Evolutionary conservation across 2,888 invertebrate genomes (phyloP).

Genomic region (Tuberolachnus salignus): DNA sequence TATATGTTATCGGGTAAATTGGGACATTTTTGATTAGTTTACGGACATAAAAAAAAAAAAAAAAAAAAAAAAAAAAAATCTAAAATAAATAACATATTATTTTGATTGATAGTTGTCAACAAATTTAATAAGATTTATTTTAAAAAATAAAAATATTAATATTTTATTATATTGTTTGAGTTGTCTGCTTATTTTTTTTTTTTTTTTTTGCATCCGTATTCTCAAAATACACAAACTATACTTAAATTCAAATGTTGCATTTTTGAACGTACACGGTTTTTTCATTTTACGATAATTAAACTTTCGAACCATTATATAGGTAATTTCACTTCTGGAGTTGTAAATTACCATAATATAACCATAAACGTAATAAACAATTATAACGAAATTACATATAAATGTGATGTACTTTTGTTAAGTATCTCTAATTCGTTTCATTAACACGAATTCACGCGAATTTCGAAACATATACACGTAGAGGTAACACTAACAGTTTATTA

Average conservation of each 20-base stretch:
- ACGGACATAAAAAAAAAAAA: too few relatives aligned
- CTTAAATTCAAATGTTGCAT: too few relatives aligned
- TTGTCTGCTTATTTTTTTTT: too few relatives aligned
- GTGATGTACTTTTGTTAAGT: not conserved
- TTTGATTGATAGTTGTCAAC: not conserved
- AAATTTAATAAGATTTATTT: not conserved
- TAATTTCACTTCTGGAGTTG: not conserved
- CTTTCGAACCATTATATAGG: not conserved
- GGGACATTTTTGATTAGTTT: too few relatives aligned
- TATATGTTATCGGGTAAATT: not conserved
- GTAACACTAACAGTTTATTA: too few relatives aligned
- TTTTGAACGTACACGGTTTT: not conserved
- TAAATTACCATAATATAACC: constrained; percentile 35
- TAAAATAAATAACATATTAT: too few relatives aligned
- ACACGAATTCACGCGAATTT: not conserved
- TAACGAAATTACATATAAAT: too few relatives aligned
- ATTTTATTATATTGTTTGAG: too few relatives aligned
- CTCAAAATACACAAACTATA: too few relatives aligned
- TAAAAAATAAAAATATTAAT: too few relatives aligned
- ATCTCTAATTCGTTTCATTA: constrained; percentile 24
- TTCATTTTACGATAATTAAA: constrained; percentile 17
- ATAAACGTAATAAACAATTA: constrained; percentile 17
- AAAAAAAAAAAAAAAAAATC: too few relatives aligned
- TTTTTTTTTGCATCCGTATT: too few relatives aligned
- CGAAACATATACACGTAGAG: not conserved